Percentiles rank a stretch among this genome's conserved stretches.
Evolutionary conservation across 2,888 invertebrate species (phyloP).

Genomic region (Apamea anceps): DNA sequence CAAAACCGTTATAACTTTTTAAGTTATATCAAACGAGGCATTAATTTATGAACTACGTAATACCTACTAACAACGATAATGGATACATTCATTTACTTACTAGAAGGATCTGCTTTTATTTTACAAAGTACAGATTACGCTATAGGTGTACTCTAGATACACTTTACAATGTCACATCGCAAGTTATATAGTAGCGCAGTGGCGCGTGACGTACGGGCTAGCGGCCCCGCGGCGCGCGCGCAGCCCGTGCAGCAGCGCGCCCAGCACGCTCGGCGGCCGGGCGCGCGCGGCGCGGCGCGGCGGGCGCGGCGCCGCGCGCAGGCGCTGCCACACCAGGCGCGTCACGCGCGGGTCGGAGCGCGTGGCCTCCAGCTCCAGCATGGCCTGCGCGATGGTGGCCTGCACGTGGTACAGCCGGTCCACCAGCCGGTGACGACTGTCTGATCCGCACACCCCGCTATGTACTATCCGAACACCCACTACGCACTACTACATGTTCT

Average conservation of each 20-base stretch:
- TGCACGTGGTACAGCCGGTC: constrained; percentile 81
- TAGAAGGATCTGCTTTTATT: constrained; percentile 7
- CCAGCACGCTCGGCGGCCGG: neutral
- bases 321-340: constrained; percentile 67
- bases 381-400: constrained; percentile 70
- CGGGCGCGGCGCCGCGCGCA: constrained; percentile 47
- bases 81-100: constrained; percentile 3
- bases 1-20: neutral
- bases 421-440: constrained; percentile 84
- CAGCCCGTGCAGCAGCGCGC: neutral
- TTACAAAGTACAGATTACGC: neutral
- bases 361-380: constrained; percentile 71
- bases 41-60: neutral
- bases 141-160: neutral
- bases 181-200: neutral
- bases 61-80: neutral
- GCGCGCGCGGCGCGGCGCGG: neutral
- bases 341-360: constrained; percentile 79
- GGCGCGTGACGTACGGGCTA: neutral
- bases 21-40: neutral
- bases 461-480: constrained; percentile 65
- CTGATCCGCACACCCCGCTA: constrained; percentile 77
- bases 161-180: neutral
- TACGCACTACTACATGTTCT: constrained; percentile 17
- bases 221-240: rapidly evolving